Conservation (phyloP, 2,888 invertebrate genomes). For the Cataglyphis livida region DNA sequence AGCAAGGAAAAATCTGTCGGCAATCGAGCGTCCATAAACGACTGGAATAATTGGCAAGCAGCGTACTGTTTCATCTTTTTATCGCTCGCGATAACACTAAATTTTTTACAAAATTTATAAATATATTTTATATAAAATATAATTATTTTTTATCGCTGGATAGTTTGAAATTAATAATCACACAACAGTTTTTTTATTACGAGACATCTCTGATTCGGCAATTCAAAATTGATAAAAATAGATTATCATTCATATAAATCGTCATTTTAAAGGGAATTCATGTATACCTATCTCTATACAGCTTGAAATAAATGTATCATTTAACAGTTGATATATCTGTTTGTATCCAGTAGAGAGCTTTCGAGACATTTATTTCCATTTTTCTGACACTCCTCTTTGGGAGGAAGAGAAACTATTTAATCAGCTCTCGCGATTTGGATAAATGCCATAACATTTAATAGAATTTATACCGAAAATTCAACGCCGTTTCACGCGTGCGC, state of each 20-base stretch:
- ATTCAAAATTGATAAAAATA: slow-evolving; percentile 39
- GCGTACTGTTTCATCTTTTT: neutral
- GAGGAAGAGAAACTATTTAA: slow-evolving; percentile 36
- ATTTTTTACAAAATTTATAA: slow-evolving; percentile 8
- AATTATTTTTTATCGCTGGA: slow-evolving; percentile 6
- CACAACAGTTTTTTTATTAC: neutral
- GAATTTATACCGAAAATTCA: neutral
- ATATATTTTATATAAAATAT: neutral
- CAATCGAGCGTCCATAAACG: slow-evolving; percentile 45
- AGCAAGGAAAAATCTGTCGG: slow-evolving; percentile 70
- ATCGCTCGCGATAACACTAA: neutral
- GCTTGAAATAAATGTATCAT: slow-evolving; percentile 39
- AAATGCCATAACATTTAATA: slow-evolving; percentile 39
- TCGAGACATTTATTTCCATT: slow-evolving; percentile 50
- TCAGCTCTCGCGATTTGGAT: slow-evolving; percentile 35
- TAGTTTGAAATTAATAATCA: slow-evolving; percentile 13
- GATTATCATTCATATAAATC: slow-evolving; percentile 34
- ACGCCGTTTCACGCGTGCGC: slow-evolving; percentile 2
- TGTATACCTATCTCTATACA: slow-evolving; percentile 27
- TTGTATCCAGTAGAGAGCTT: slow-evolving; percentile 38
- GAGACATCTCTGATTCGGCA: slow-evolving; percentile 17
- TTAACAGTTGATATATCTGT: slow-evolving; percentile 36
- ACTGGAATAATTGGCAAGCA: neutral
- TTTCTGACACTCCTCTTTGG: slow-evolving; percentile 43
- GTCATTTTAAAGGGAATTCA: slow-evolving; percentile 42